phyloP scores from a whole-genome alignment of 2,888 invertebrate genomes.

The Exocentrus adspersus region DNA sequence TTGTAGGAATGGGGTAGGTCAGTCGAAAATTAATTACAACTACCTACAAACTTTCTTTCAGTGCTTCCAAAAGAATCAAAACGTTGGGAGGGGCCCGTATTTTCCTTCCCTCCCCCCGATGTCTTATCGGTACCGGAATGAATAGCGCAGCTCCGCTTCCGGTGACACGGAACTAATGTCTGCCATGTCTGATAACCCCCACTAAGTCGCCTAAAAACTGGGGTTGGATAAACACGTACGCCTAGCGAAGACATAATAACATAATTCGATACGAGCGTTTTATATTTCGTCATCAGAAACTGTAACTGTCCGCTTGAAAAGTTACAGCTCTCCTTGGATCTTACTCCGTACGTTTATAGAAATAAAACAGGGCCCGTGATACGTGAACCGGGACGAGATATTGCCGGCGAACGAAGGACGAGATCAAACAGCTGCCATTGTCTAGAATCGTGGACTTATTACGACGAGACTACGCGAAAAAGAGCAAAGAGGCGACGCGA shows the following conservation, averaged over 20 bases:
- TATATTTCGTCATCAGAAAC: background rate
- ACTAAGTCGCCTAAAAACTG: slow-evolving; percentile 14
- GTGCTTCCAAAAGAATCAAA: slow-evolving; percentile 15
- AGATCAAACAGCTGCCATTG: slow-evolving; percentile 44
- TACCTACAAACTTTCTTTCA: too few relatives aligned
- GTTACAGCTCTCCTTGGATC: background rate
- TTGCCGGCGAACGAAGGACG: slow-evolving; percentile 38
- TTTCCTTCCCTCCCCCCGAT: slow-evolving; percentile 51
- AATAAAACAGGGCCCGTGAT: slow-evolving; percentile 26
- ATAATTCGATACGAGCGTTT: too few relatives aligned
- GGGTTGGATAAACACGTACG: too few relatives aligned
- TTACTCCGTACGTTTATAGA: slow-evolving; percentile 23
- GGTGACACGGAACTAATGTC: slow-evolving; percentile 49
- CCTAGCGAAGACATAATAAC: too few relatives aligned
- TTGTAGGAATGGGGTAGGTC: background rate
- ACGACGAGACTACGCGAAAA: slow-evolving; percentile 43
- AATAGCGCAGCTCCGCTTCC: slow-evolving; percentile 50
- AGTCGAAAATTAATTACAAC: too few relatives aligned
- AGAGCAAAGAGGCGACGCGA: slow-evolving; percentile 32
- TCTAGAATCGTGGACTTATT: slow-evolving; percentile 40
- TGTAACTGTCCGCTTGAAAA: too few relatives aligned
- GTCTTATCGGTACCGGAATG: slow-evolving; percentile 52
- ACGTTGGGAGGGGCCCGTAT: slow-evolving; percentile 43
- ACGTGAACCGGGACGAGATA: slow-evolving; percentile 31
- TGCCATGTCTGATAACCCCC: slow-evolving; percentile 42